Base-by-base conservation (phyloP, 2,113 vertebrate genomes). In the Pluvianellus socialis region DNA sequence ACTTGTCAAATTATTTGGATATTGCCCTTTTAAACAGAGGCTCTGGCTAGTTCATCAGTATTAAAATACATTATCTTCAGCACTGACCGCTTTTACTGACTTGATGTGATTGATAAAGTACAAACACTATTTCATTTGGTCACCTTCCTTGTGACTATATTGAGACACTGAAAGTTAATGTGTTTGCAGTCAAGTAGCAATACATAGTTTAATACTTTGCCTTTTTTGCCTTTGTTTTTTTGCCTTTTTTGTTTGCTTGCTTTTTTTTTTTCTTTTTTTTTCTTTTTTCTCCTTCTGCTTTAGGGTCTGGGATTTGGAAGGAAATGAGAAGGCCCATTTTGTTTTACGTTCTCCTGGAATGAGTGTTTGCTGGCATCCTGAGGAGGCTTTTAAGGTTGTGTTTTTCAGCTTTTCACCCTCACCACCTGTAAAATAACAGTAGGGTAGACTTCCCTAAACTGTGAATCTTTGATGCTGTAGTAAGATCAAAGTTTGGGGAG, bases 351-450 rank as follows among this genome's bases (percentile, higher is more conserved):
- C 99, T 77, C 99, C 99, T 79, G 99, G 99, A 83, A 98, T 99
- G 98, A 99, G 99, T 92, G 99, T 99, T 79, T 99, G 99, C 97
- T 99, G 99, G 99, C 99, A 99, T 97, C 99, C 99, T 40, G 98
- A 99, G 87, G 99, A 99, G 82, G 95, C 97, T 53, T 99, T 98
- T 92, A 99, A 99, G 99, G 99, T 99, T 94, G 71, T 91, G 75
- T 68, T 90, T 95, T 92, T 62, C 55, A 96, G 71, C 44, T 92
- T 79, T 67, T 79, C 15, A 32, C 58, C 58, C 27, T 82, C 10
- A 53, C 8, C 14, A 61, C 44, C 75, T 71, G 92, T 97, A 79
- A 88, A 91, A 80, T 70, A 95, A 79, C 40, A 45, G 30, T 27
- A 95, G 79, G 8, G 44, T 24, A 14, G 23, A 44, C 35, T 90